Evolutionary conservation across 2,113 vertebrate species (phyloP).

Genomic region (Apistogramma diplotaenia): DNA sequence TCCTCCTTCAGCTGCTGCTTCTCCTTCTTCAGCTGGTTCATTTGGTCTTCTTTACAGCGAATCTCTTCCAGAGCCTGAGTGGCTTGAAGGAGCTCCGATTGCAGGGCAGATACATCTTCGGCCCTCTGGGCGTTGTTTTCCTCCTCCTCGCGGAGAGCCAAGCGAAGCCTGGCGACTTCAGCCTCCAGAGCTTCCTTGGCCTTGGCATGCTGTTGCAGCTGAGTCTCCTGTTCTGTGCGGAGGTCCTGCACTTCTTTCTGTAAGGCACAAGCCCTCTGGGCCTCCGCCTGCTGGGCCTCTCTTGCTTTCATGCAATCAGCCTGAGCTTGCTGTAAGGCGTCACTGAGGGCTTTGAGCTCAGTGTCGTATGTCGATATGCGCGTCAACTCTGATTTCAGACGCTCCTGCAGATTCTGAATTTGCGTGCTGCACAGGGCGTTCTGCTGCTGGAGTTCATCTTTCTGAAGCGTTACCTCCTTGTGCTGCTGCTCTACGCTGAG

Average conservation of each 20-base stretch:
- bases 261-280: slow-evolving; percentile 62
- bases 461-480: slow-evolving; percentile 56
- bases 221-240: slow-evolving; percentile 50
- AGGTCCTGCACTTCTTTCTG: slow-evolving; percentile 77
- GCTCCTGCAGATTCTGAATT: slow-evolving; percentile 68
- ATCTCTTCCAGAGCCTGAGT: slow-evolving; percentile 77
- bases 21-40: slow-evolving; percentile 75
- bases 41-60: slow-evolving; percentile 75
- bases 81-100: slow-evolving; percentile 77
- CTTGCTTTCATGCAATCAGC: slow-evolving; percentile 75
- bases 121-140: slow-evolving; percentile 74
- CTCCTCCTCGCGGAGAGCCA: slow-evolving; percentile 79
- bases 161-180: slow-evolving; percentile 61
- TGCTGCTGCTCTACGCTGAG: slow-evolving; percentile 73
- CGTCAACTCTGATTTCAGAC: slow-evolving; percentile 70
- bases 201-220: slow-evolving; percentile 69
- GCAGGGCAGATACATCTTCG: slow-evolving; percentile 77
- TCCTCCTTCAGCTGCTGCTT: slow-evolving; percentile 82
- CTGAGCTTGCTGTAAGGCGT: slow-evolving; percentile 72
- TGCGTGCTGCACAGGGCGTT: slow-evolving; percentile 65
- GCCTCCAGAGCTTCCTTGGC: slow-evolving; percentile 75
- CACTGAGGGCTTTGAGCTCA: slow-evolving; percentile 72
- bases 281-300: slow-evolving; percentile 65
- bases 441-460: slow-evolving; percentile 68
- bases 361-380: slow-evolving; percentile 77